These are phyloP conservation scores for Clavelina lepadiformis DNA, from an alignment of 23 tunicate genomes.

Conservation along the genomic window DNA sequence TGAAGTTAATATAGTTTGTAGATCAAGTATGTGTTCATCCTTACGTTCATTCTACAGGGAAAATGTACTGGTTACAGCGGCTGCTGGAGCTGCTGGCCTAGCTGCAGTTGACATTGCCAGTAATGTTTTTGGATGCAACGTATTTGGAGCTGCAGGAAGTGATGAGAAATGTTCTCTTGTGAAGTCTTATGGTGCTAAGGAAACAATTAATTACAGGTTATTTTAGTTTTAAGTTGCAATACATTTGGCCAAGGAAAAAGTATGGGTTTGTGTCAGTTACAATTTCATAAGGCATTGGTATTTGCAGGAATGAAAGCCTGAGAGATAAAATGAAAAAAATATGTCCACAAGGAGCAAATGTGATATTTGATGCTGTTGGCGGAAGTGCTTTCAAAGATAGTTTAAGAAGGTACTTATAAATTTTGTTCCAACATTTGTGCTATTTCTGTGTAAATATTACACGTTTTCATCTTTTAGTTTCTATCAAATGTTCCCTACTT, in stretches of 20 bases:
- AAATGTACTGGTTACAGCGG: conserved; percentile 73
- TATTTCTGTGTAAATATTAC: too few relatives aligned
- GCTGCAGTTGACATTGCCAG: conserved; percentile 84
- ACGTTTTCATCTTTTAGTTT: too few relatives aligned
- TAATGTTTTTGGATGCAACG: conserved; percentile 56
- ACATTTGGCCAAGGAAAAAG: too few relatives aligned
- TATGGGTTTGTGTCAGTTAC: too few relatives aligned
- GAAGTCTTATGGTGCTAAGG: conserved; percentile 42
- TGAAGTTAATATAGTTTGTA: not conserved
- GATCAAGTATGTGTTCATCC: too few relatives aligned
- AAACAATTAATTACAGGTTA: conserved; percentile 65
- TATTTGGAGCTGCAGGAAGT: conserved; percentile 79
- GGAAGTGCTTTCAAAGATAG: conserved; percentile 83
- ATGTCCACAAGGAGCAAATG: conserved; percentile 59
- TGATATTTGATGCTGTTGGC: conserved; percentile 93
- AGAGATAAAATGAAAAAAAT: conserved; percentile 42
- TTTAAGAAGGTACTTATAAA: conserved; percentile 27
- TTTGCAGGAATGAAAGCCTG: conserved; percentile 54
- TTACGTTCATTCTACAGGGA: conserved; percentile 26
- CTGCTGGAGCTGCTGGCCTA: conserved; percentile 90
- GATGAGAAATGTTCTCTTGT: conserved; percentile 71
- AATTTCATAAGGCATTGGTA: not conserved
- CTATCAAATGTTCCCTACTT: too few relatives aligned
- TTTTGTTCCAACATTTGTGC: not conserved
- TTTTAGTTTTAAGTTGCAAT: not conserved